Base-by-base conservation (phyloP, 1,140 invertebrate species). In the Drosophila sulfurigaster region DNA sequence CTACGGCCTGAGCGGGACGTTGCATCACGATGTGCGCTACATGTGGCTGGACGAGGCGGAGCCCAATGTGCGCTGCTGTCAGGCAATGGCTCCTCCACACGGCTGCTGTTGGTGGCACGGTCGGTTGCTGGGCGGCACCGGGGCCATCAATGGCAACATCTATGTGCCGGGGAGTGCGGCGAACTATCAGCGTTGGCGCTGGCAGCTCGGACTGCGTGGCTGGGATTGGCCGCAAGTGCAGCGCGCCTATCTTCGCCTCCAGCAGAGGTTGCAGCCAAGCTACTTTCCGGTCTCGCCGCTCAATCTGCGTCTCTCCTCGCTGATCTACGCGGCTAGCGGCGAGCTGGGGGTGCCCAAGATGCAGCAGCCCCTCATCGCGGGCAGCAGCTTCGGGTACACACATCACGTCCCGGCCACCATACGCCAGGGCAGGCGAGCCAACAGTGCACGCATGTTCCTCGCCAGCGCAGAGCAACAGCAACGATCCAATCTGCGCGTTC, bases 91-190 rank as follows among this genome's bases (percentile, higher is more conserved):
- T 8, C 76, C 76, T 30, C 91, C 93, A 28, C 91, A 91, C 0
- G 82, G 92, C 10, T 95, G 94, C 65, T 92, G 93, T 49, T 95
- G 94, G 93, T 94, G 95, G 16, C 93, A 94, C 51, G 95, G 95
- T 0, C 94, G 94, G 78, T 94, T 95, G 57, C 80, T 95, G 64
- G 96, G 96, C 15, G 96, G 96, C 15, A 95, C 94, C 1, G 95
- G 94, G 10, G 94, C 94, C 6, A 86, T 96, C 4, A 96, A 96
- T 91, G 95, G 94, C n/a, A 96, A 96, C 94, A 94, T 96, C 32
- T 96, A 96, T 82, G 94, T 96, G 0, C 93, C 96, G 38, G 96
- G 96, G 1, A 95, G 96, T 91, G 93, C 93, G 1, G 67, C 74
- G 15, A 94, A 94, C 76, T 95, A 93, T 63, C 92, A 94, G 54